Evolutionary conservation across 2,888 invertebrate species (phyloP).

Genomic region (Leptinotarsa rubiginosa): DNA sequence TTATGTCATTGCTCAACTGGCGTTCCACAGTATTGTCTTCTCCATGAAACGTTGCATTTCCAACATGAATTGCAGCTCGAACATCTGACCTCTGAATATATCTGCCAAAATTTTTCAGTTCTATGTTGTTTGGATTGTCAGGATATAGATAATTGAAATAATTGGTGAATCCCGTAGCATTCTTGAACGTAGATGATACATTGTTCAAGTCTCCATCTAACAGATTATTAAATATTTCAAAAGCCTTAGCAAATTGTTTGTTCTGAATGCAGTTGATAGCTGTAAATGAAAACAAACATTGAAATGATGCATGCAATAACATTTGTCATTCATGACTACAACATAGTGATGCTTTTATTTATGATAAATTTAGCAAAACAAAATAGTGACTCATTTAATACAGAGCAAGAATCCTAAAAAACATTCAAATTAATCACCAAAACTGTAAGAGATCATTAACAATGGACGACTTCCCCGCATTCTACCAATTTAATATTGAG

Average conservation of each 20-base stretch:
- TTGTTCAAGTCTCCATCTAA: constrained; percentile 76
- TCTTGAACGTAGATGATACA: constrained; percentile 74
- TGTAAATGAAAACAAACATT: constrained; percentile 24
- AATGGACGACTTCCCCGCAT: too few relatives aligned
- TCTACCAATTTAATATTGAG: too few relatives aligned
- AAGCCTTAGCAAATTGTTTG: constrained; percentile 77
- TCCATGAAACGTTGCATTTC: constrained; percentile 77
- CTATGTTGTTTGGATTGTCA: constrained; percentile 65
- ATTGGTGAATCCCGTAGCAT: constrained; percentile 80
- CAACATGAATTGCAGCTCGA: constrained; percentile 85
- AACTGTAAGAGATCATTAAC: too few relatives aligned
- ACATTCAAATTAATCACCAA: too few relatives aligned
- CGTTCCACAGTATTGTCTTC: constrained; percentile 75
- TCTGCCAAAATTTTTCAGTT: constrained; percentile 69
- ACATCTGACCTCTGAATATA: constrained; percentile 75
- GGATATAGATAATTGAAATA: constrained; percentile 81
- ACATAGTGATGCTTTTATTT: too few relatives aligned
- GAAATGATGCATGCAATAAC: background rate
- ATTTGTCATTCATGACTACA: background rate
- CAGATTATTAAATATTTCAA: constrained; percentile 77
- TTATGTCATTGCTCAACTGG: constrained; percentile 80
- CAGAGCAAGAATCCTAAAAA: too few relatives aligned
- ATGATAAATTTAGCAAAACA: background rate
- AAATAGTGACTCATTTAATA: background rate
- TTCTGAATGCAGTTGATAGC: constrained; percentile 71